A percentile compares a stretch with the other conserved stretches of the same genome.
Evolutionary conservation across 2,113 vertebrate species (phyloP).

Genomic region (Stegastes partitus): DNA sequence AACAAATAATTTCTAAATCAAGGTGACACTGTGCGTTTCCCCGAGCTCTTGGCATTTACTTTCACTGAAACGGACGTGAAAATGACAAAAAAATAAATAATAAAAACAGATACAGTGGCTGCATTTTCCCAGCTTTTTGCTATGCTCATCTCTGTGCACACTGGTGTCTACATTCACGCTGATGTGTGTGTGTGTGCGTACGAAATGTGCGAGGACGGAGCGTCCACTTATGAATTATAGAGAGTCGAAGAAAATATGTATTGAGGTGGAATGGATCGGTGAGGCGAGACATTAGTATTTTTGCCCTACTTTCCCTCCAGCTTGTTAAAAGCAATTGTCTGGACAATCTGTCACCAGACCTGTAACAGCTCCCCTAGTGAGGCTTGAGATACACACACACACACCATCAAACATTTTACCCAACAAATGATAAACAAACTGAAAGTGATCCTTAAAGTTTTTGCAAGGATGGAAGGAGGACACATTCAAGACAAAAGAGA

Average conservation of each 20-base stretch:
- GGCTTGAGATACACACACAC: slow-evolving; percentile 40
- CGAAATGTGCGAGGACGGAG: slow-evolving; percentile 24
- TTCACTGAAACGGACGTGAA: slow-evolving; percentile 24
- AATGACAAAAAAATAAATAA: slow-evolving; percentile 11
- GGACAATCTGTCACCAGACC: slow-evolving; percentile 83
- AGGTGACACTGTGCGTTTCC: slow-evolving; percentile 5
- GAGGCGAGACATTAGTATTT: slow-evolving; percentile 82
- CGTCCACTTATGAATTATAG: slow-evolving; percentile 77
- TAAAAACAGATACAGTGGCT: background rate
- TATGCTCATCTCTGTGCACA: background rate
- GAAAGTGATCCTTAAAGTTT: slow-evolving; percentile 32
- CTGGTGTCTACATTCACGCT: background rate
- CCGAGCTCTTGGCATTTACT: slow-evolving; percentile 33
- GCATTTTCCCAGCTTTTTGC: background rate
- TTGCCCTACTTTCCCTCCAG: slow-evolving; percentile 83
- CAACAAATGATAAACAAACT: slow-evolving; percentile 75
- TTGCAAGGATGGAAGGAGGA: slow-evolving; percentile 10
- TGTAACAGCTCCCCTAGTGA: slow-evolving; percentile 64
- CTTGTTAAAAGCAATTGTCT: slow-evolving; percentile 87
- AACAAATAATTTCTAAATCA: slow-evolving; percentile 26
- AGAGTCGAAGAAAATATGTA: slow-evolving; percentile 67
- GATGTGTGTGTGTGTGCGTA: background rate
- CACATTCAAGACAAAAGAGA: slow-evolving; percentile 24
- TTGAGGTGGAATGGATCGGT: slow-evolving; percentile 78
- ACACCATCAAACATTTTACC: slow-evolving; percentile 45